Evolutionary conservation across 2,888 invertebrate species (phyloP).

Genomic region (Watsonalla cultraria): DNA sequence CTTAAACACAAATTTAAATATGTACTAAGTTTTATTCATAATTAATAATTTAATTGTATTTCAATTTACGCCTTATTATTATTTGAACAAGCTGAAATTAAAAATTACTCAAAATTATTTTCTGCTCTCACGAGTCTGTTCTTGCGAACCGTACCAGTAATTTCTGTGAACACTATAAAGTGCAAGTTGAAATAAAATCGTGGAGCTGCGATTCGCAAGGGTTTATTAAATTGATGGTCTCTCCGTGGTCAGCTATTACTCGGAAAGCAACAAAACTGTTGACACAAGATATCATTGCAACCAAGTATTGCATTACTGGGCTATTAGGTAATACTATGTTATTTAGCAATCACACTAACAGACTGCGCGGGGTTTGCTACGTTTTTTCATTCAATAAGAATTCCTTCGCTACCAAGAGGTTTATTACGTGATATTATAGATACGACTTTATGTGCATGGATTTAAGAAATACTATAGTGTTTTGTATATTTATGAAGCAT

Average conservation of each 20-base stretch:
- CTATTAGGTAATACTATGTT: conserved; percentile 1
- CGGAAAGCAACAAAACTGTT: conserved; percentile 51
- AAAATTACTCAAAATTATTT: too few species aligned
- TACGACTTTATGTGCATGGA: too few species aligned
- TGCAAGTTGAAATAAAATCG: conserved; percentile 62
- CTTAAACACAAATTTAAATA: too few species aligned
- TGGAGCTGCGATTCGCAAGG: conserved; percentile 42
- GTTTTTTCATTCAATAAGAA: neutral
- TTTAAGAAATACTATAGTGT: too few species aligned
- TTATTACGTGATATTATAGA: too few species aligned
- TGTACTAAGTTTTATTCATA: too few species aligned
- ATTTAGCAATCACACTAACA: neutral
- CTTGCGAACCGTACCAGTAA: conserved; percentile 50
- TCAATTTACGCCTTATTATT: too few species aligned
- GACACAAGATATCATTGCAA: conserved; percentile 33
- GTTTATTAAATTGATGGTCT: conserved; percentile 63
- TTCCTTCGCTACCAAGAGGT: too few species aligned
- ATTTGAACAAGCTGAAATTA: too few species aligned
- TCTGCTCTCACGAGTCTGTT: conserved; percentile 3
- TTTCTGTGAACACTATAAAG: conserved; percentile 56
- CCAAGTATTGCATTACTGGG: conserved; percentile 20
- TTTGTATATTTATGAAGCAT: too few species aligned
- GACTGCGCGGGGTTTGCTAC: neutral
- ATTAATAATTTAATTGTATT: too few species aligned
- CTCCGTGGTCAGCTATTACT: conserved; percentile 46